Evolutionary conservation across 1,140 invertebrate genomes (phyloP).

Genomic region (Leptopilina clavipes): DNA sequence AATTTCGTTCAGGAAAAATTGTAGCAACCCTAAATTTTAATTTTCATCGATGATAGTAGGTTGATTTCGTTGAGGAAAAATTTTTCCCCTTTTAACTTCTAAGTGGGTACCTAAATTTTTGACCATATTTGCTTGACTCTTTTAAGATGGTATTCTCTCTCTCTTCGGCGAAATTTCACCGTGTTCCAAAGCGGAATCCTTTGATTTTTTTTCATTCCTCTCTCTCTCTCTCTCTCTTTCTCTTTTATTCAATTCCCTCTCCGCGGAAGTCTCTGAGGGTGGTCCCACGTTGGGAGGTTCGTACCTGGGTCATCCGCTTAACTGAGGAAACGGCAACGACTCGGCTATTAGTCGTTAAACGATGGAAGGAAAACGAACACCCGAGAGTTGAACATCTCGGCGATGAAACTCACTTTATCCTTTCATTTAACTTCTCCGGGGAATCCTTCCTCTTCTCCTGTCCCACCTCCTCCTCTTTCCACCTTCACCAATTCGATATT

Average conservation of each 20-base stretch:
- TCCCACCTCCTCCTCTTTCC: neutral
- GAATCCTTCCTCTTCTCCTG: too few species aligned
- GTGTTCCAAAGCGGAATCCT: slow-evolving; percentile 42
- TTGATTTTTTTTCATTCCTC: slow-evolving; percentile 43
- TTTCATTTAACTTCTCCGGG: too few species aligned
- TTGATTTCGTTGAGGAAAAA: too few species aligned
- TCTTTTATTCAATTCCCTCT: slow-evolving; percentile 47
- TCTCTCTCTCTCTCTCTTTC: neutral
- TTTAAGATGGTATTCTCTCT: neutral
- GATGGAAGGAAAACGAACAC: slow-evolving; percentile 42
- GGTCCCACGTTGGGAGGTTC: slow-evolving; percentile 40
- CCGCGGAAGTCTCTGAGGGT: slow-evolving; percentile 50
- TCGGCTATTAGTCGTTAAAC: slow-evolving; percentile 52
- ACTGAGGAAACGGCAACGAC: slow-evolving; percentile 43
- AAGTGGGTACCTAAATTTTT: too few species aligned
- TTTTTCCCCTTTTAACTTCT: too few species aligned
- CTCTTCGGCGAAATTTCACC: slow-evolving; percentile 38
- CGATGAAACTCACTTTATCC: too few species aligned
- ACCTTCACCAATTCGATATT: too few species aligned
- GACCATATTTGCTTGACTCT: too few species aligned
- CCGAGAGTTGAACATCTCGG: neutral
- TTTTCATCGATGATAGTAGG: too few species aligned
- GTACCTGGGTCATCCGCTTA: slow-evolving; percentile 24
- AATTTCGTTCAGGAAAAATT: too few species aligned
- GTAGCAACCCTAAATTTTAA: too few species aligned